phyloP scores from a whole-genome alignment of 2,797 vertebrate genomes.

The Danio jaintianensis region DNA sequence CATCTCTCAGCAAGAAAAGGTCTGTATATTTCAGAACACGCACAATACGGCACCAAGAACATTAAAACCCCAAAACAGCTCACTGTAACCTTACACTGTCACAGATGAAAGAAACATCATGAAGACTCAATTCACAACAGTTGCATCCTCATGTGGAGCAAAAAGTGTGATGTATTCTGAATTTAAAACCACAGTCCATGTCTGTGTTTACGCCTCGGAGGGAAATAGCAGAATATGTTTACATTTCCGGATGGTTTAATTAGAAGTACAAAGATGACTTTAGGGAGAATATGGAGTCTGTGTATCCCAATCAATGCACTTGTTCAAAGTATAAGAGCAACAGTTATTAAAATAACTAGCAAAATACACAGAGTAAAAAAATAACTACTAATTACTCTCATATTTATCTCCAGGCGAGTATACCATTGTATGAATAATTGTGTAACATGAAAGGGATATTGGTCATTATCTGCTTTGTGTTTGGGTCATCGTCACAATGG shows the following conservation, averaged over 20 bases:
- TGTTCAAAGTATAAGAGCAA: conserved; percentile 43
- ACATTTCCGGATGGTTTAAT: conserved; percentile 23
- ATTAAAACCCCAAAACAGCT: background rate
- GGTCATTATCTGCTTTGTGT: background rate
- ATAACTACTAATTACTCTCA: conserved; percentile 60
- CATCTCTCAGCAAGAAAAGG: conserved; percentile 19
- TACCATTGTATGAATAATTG: conserved; percentile 65
- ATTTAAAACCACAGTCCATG: conserved; percentile 11
- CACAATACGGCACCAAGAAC: background rate
- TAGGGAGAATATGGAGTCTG: conserved; percentile 11
- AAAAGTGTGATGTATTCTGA: background rate
- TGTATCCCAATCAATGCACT: conserved; percentile 34
- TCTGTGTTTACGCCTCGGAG: conserved; percentile 4
- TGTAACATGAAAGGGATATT: conserved; percentile 39
- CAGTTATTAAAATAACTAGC: conserved; percentile 58
- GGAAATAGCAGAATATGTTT: background rate
- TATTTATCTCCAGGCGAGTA: conserved; percentile 59
- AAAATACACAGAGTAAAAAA: conserved; percentile 60
- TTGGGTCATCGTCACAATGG: background rate
- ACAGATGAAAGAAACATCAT: background rate
- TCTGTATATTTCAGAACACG: background rate
- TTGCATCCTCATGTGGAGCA: background rate
- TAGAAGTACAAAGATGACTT: conserved; percentile 35
- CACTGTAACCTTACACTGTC: conserved; percentile 27
- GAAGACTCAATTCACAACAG: conserved; percentile 8